Evolutionary conservation across 2,888 invertebrate species (phyloP), one percentile per base, ranked within the genome.

Genomic region (Euphydryas editha): DNA sequence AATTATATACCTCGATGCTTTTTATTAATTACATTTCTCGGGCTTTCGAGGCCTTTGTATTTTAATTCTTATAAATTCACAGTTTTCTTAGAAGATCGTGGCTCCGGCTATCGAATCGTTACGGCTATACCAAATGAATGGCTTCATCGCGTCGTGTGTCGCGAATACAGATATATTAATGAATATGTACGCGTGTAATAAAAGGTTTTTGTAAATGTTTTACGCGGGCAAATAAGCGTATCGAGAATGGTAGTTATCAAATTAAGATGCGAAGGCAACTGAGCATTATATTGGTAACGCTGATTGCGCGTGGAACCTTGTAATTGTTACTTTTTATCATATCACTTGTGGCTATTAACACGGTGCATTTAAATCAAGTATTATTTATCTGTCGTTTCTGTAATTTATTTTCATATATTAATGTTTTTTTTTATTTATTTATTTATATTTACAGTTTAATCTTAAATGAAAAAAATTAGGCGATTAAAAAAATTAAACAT

Each of bases 51-150:
- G 83, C 78, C 85, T 88, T 89, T 89, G 88, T 89, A 88, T 90
- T 89, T 85, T 87, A 87, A 89, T 88, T 85, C 88, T 84, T 80
- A 87, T 84, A 84, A 88, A 87, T 86, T 86, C 85, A 75, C 82
- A 83, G 75, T 77, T 85, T 86, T 87, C 88, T 77, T 80, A 82
- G 83, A 83, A 86, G 78, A 76, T 72, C 44, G 59, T 55, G 30
- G 49, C 42, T 44, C 17, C 39, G 24, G 62, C 59, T n/a, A 47
- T 47, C 24, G 60, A 36, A 39, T 59, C 51, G 62, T 62, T 62
- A 67, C 70, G 70, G 69, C 60, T 73, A 73, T 75, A 79, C 81
- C 75, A 79, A 82, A 78, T 76, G 76, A 79, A 81, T 77, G 73
- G 72, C 82, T 82, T 82, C 80, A 82, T 83, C 80, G 81, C 72